Conservation (phyloP, 53 echinoderm and acorn worm species). For the Crossaster papposus region DNA sequence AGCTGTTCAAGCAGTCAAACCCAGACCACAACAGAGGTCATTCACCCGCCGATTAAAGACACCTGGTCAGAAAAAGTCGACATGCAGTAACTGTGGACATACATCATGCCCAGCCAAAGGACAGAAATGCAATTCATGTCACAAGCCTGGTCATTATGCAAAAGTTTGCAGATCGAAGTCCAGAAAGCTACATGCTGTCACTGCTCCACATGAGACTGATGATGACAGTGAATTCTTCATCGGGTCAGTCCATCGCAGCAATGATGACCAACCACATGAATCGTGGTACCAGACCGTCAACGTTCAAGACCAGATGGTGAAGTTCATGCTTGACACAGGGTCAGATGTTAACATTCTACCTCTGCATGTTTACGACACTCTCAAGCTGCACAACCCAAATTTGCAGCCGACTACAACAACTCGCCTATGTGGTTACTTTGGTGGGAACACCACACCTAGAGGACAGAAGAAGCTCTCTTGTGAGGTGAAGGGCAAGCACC, state of each 20-base stretch:
- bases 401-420: not conserved
- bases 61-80: not conserved
- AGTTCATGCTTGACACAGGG: not conserved
- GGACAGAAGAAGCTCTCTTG: not conserved
- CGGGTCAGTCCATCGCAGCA: not conserved
- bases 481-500: conserved; percentile 11
- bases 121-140: conserved; percentile 59
- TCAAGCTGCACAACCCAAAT: not conserved
- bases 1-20: not conserved
- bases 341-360: conserved; percentile 24
- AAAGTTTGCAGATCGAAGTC: conserved; percentile 38
- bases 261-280: no score
- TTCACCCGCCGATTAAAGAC: not conserved
- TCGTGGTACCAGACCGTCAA: conserved; percentile 2
- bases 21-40: not conserved
- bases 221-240: conserved; percentile 25
- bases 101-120: conserved; percentile 58
- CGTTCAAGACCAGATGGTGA: not conserved
- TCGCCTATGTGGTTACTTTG: conserved; percentile 12
- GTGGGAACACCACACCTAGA: not conserved
- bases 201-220: not conserved
- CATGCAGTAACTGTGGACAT: conserved; percentile 1
- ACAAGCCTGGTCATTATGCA: conserved; percentile 40
- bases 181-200: not conserved
- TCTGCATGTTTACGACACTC: not conserved